phyloP scores from a whole-genome alignment of 2,113 vertebrate genomes.

The Microcebus tavaratra region DNA sequence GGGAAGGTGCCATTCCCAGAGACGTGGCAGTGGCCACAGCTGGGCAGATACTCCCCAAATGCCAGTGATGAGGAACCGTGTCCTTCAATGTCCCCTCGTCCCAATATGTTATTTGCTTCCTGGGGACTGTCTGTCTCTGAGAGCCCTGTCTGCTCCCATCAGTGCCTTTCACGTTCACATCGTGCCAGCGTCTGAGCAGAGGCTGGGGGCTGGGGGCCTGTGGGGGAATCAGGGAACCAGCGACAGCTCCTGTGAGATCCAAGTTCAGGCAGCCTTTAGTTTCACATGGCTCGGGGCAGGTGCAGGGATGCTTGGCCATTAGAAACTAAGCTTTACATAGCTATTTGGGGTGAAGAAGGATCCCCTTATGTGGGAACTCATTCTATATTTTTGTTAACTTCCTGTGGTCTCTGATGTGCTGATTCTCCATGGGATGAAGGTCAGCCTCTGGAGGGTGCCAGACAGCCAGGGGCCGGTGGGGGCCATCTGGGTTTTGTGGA shows the following conservation, averaged over 20 bases:
- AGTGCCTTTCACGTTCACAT: background rate
- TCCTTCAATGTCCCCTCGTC: background rate
- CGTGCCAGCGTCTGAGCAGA: background rate
- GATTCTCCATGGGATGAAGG: background rate
- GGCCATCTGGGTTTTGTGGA: background rate
- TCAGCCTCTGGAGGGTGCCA: background rate
- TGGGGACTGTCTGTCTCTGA: background rate
- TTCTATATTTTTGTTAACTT: background rate
- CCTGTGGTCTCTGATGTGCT: background rate
- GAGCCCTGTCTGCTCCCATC: background rate
- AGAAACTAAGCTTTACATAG: background rate
- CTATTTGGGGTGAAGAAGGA: background rate
- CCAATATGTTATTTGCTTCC: background rate
- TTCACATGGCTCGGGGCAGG: background rate
- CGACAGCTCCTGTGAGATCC: background rate
- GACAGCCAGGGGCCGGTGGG: background rate
- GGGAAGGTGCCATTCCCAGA: background rate
- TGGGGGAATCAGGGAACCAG: background rate
- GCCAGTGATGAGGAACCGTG: background rate
- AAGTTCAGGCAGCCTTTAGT: background rate
- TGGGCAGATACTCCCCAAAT: background rate
- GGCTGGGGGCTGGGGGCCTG: background rate
- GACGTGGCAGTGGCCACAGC: background rate
- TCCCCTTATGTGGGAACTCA: background rate
- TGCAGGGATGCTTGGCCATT: background rate